Base-by-base conservation (phyloP, 2,797 vertebrate species). In the Cirrhinus molitorella region DNA sequence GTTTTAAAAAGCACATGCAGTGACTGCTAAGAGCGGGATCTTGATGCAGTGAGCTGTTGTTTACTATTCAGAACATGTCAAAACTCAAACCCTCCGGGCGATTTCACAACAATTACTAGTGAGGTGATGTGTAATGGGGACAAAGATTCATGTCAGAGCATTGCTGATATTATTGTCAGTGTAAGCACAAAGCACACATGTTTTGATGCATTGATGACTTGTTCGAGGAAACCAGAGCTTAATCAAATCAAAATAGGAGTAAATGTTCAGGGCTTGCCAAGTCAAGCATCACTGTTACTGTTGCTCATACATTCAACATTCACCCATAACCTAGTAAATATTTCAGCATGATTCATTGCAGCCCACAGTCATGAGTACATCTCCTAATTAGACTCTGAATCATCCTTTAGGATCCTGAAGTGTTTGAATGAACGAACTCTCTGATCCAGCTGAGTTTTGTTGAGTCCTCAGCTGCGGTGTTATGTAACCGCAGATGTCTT, bases 391-490 rank as follows among this genome's bases (percentile, higher is more conserved):
- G 9, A 45, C 16, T 8, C 2, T 47, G 23, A 76, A 77, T 51
- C n/a, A 3, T 53, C 0, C 19, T 57, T 45, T 11, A 57, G 37
- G 13, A 14, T 57, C 73, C 73, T 37, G 3, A 65, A 53, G 23
- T 1, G 34, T 67, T 25, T 66, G 59, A 74, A 72, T 59, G 37
- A 59, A 13, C 37, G 37, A 51, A 19, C 3, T 28, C 31, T 73
- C 25, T 34, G 47, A 21, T 63, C 16, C 7, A 13, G 31, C 4
- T 10, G 45, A 37, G 37, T 59, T 71, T 31, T 59, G 51, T 47
- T 61, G 37, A 63, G 37, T 76, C 12, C 25, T 47, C 75, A 78
- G 75, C 75, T 65, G 76, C 6, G 7, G 8, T 47, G 34, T 81
- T 81, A 45, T 23, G 10, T 49, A 59, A 83, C 8, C 9, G 1